Evolutionary conservation across 2,797 vertebrate species (phyloP).

Genomic region (Epinephelus malabaricus): DNA sequence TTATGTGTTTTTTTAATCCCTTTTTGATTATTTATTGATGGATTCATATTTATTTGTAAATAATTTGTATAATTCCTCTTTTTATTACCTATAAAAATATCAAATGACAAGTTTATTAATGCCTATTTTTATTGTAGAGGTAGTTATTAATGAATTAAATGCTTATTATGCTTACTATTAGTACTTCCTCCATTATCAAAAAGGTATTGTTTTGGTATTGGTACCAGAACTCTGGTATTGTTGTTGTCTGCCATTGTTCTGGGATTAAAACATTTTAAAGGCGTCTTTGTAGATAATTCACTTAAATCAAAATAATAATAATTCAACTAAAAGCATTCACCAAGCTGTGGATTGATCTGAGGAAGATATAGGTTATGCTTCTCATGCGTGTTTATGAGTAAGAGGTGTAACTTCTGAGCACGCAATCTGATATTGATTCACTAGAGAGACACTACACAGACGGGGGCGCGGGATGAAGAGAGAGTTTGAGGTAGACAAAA

Average conservation of each 20-base stretch:
- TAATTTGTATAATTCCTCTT: too few species aligned
- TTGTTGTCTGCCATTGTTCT: slow-evolving; percentile 4
- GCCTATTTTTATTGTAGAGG: too few species aligned
- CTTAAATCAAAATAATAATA: background rate
- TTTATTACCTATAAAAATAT: too few species aligned
- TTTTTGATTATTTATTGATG: too few species aligned
- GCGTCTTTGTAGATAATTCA: background rate
- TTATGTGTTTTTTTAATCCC: too few species aligned
- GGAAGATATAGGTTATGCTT: background rate
- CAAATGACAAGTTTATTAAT: too few species aligned
- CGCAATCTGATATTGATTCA: slow-evolving; percentile 53
- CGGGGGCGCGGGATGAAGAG: slow-evolving; percentile 32
- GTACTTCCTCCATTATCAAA: too few species aligned
- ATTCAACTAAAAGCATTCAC: background rate
- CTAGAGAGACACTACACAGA: slow-evolving; percentile 51
- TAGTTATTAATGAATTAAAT: too few species aligned
- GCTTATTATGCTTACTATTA: too few species aligned
- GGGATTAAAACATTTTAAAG: background rate
- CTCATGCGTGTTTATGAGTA: slow-evolving; percentile 19
- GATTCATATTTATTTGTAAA: too few species aligned
- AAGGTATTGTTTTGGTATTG: background rate
- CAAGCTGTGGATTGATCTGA: slow-evolving; percentile 1
- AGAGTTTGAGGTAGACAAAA: slow-evolving; percentile 83
- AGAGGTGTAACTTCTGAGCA: slow-evolving; percentile 55
- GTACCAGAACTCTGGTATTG: background rate